Evolutionary conservation across 2,888 invertebrate genomes (phyloP), one percentile per base, ranked within the genome.

Genomic region (Oscheius sp.): DNA sequence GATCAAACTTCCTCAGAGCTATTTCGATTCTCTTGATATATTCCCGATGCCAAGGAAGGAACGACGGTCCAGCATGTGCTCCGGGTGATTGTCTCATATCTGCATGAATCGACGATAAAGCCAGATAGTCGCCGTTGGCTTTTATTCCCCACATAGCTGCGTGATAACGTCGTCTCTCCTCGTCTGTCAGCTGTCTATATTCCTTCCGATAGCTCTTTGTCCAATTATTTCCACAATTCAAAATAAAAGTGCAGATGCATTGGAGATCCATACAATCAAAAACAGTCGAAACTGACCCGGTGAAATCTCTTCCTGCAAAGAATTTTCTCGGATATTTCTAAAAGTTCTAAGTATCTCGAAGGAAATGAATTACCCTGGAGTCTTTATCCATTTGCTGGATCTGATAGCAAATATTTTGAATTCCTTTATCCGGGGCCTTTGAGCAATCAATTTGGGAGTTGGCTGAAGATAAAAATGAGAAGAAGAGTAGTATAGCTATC

Each of bases 161-260:
- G 61, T 75, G 70, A 50, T 72, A 70, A 42, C 79, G 55, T 17
- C 73, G 69, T 33, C 85, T 70, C 69, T 85, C 85, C 39, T 84
- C 78, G 61, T 84, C 85, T 6, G 77, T 82, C 75, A 85, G 71
- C 74, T 78, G 78, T 61, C 85, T 70, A 74, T 84, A 85, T 71
- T 84, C 77, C 58, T 80, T 78, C 29, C 81, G 37, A 10, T 73
- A 29, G 2, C 77, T 80, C 67, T 81, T 84, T 33, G 69, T 65
- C 52, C 77, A 71, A 50, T 70, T 72, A 53, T 74, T 77, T 25
- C 79, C 83, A 10, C 15, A 10, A 10, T 42, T 20, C n/a, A n/a
- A n/a, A n/a, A n/a, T n/a, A n/a, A n/a, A n/a, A n/a, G n/a, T n/a
- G 25, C 83, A 84, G 12, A 84, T 66, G 70, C 84, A 84, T 12